Base-by-base conservation (phyloP, 2,797 vertebrate species). In the Lophius americanus region DNA sequence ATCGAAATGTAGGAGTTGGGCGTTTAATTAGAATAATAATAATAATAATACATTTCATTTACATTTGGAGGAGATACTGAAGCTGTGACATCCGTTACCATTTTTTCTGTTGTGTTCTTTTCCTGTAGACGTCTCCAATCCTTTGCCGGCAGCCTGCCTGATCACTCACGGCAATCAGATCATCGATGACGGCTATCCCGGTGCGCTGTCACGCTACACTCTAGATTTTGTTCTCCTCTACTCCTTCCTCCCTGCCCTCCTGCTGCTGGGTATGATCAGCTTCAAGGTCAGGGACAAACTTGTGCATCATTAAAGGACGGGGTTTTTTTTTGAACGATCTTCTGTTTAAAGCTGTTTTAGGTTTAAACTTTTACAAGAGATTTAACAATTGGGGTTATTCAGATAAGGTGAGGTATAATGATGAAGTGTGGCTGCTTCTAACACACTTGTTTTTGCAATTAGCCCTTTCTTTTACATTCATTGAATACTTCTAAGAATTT, bases 211-310 rank as follows among this genome's bases (percentile, higher is more conserved):
- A 7, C 89, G 94, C 44, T 96, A 95, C 91, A 94, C 93, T 0
- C 53, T 66, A 0, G 88, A 98, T 91, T 97, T 99, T 74, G 49
- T 98, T 3, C 71, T 96, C 67, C 95, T 99, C 47, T 98, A 98
- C 44, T 82, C 95, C 75, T 99, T 98, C 76, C 60, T 99, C 52
- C 97, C 97, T 42, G 91, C 85, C 23, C 93, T 98, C 6, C 85
- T 94, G 64, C 75, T 96, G 64, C 60, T 96, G 50, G 96, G 95
- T 46, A 68, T 96, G 59, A 87, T 95, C 73, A 94, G 94, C 88
- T 99, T 96, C 90, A 97, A 95, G 93, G 89, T 97, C 77, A 93
- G 96, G 79, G 97, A 98, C 65, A 87, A 66, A 73, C 74, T 96
- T 51, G 74, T 88, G 41, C 91, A 88, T 70, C 94, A 95, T 82